Evolutionary conservation across 2,113 vertebrate species (phyloP).

Genomic region (Menura novaehollandiae): DNA sequence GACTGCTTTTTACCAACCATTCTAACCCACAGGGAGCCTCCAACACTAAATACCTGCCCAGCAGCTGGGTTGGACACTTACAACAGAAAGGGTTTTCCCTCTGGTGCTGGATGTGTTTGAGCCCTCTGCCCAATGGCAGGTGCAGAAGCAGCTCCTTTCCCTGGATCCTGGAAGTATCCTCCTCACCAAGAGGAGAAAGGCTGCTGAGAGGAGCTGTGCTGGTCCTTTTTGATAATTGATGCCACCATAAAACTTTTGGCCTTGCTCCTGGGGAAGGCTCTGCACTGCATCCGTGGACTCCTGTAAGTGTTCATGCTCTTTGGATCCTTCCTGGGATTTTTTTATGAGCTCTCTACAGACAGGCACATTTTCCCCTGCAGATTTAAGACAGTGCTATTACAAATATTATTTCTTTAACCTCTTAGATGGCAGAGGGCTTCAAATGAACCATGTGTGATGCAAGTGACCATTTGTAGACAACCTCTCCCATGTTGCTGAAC

Average conservation of each 20-base stretch:
- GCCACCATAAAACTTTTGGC: neutral
- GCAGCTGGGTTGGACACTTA: fast-evolving
- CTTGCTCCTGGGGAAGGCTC: neutral
- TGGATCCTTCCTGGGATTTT: neutral
- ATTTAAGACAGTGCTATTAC: neutral
- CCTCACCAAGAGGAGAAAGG: neutral
- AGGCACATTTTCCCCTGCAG: neutral
- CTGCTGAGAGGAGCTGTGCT: neutral
- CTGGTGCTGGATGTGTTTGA: neutral
- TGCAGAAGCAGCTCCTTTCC: neutral
- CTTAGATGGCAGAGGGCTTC: neutral
- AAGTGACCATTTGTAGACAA: neutral
- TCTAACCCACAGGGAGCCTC: neutral
- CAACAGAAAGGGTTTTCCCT: neutral
- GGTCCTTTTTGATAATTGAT: neutral
- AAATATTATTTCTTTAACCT: neutral
- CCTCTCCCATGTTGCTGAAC: neutral
- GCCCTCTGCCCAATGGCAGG: neutral
- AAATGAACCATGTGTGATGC: fast-evolving
- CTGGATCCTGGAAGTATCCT: neutral
- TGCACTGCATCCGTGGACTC: neutral
- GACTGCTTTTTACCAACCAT: neutral
- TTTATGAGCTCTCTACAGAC: neutral
- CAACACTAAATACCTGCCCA: neutral
- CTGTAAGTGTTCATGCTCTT: neutral